Conservation (phyloP, 1,140 invertebrate genomes). For the Rhopalosiphum padi region DNA sequence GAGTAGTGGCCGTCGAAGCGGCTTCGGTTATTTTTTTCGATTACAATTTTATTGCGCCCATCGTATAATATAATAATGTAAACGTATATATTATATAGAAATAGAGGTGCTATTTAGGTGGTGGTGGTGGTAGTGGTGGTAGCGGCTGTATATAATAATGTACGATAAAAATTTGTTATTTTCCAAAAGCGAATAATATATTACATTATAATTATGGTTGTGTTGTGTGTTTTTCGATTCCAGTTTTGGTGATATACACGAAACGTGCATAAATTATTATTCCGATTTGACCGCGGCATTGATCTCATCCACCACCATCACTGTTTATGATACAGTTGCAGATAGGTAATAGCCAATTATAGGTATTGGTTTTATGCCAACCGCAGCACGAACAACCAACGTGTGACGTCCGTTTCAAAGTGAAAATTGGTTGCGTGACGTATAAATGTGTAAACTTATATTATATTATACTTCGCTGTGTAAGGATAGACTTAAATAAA, state of each 20-base stretch:
- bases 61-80: conserved; percentile 17
- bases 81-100: not conserved
- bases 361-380: not conserved
- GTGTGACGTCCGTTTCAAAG: not conserved
- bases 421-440: not conserved
- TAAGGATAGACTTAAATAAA: not conserved
- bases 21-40: conserved; percentile 8
- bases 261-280: conserved; percentile 1
- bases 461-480: not conserved
- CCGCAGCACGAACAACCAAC: not conserved
- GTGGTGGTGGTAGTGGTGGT: not conserved
- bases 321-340: not conserved
- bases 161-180: conserved; percentile 23
- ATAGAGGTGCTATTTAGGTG: not conserved
- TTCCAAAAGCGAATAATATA: conserved; percentile 14
- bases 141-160: not conserved
- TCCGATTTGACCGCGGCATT: not conserved
- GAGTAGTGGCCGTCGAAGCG: not conserved
- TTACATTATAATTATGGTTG: conserved; percentile 1
- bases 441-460: not conserved
- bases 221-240: not conserved
- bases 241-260: not conserved
- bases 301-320: not conserved
- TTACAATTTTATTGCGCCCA: conserved; percentile 2
- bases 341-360: not conserved